These are phyloP conservation scores for Tetheella fluctuosa DNA, from an alignment of 2,888 invertebrate genomes.

Conservation along the genomic window DNA sequence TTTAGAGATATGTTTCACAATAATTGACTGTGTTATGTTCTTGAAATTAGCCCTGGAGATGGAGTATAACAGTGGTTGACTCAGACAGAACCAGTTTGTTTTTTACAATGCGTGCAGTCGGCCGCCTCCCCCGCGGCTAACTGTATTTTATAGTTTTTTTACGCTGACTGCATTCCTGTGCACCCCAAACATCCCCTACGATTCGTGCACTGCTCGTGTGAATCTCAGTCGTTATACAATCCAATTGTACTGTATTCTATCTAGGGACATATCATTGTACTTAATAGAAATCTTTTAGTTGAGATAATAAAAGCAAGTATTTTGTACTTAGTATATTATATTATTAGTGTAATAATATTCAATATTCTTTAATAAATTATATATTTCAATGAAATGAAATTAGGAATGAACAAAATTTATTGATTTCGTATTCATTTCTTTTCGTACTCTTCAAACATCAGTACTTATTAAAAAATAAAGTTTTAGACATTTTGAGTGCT, in stretches of 20 bases:
- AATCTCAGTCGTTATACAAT: slow-evolving; percentile 24
- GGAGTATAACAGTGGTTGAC: slow-evolving; percentile 58
- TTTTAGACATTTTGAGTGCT: too few species aligned
- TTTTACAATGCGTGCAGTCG: slow-evolving; percentile 12
- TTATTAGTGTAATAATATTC: too few species aligned
- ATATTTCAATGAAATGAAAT: too few species aligned
- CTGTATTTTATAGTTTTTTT: slow-evolving; percentile 76
- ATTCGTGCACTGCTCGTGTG: slow-evolving; percentile 34
- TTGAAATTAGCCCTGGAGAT: not conserved
- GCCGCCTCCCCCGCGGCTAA: slow-evolving; percentile 66
- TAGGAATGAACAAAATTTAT: too few species aligned
- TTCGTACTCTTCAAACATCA: too few species aligned
- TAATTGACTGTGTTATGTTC: slow-evolving; percentile 6
- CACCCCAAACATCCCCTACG: slow-evolving; percentile 67
- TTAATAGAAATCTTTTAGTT: not conserved
- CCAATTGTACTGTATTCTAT: not conserved
- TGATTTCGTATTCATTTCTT: too few species aligned
- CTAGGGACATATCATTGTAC: not conserved
- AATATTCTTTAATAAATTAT: too few species aligned
- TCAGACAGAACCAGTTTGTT: slow-evolving; percentile 58
- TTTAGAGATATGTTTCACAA: not conserved
- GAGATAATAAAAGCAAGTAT: not conserved
- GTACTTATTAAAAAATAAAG: too few species aligned
- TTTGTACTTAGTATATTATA: too few species aligned
- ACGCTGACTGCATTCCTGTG: slow-evolving; percentile 72